Percentiles rank a stretch among this genome's conserved stretches.
Conservation (phyloP, 1,140 invertebrate species). For the Drosophila setifemur region DNA sequence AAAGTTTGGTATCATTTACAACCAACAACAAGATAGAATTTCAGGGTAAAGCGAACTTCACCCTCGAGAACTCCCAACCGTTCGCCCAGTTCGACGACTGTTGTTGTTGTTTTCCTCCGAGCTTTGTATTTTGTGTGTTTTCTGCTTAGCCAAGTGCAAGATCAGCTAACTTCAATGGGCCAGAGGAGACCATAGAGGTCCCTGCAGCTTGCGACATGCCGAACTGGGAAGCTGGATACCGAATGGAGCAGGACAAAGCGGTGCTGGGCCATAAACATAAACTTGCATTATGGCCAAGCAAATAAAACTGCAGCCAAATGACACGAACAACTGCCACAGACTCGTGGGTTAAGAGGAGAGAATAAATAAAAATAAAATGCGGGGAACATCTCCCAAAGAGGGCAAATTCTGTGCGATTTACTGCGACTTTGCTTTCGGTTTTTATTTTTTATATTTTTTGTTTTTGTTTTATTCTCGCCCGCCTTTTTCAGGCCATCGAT, state of each 20-base stretch:
- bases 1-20: too few species aligned
- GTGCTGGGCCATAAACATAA: slow-evolving; percentile 66
- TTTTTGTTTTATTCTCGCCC: slow-evolving; percentile 70
- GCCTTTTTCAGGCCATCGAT: slow-evolving; percentile 73
- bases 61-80: not conserved
- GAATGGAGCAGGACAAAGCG: not conserved
- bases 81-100: not conserved
- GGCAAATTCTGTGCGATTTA: slow-evolving; percentile 60
- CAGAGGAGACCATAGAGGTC: slow-evolving; percentile 1
- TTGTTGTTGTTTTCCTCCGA: slow-evolving; percentile 24
- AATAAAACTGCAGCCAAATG: slow-evolving; percentile 78
- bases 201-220: slow-evolving; percentile 18
- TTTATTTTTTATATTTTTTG: too few species aligned
- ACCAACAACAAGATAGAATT: not conserved
- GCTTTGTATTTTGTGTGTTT: slow-evolving; percentile 48
- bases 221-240: not conserved
- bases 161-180: slow-evolving; percentile 62
- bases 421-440: slow-evolving; percentile 64
- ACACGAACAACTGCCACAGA: slow-evolving; percentile 69
- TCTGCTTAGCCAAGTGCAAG: slow-evolving; percentile 72
- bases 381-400: not conserved
- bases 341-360: not conserved
- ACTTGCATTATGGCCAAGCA: slow-evolving; percentile 68
- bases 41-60: slow-evolving; percentile 13
- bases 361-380: too few species aligned